Conservation (phyloP, 2,888 invertebrate genomes). For the Pheosia gnoma region DNA sequence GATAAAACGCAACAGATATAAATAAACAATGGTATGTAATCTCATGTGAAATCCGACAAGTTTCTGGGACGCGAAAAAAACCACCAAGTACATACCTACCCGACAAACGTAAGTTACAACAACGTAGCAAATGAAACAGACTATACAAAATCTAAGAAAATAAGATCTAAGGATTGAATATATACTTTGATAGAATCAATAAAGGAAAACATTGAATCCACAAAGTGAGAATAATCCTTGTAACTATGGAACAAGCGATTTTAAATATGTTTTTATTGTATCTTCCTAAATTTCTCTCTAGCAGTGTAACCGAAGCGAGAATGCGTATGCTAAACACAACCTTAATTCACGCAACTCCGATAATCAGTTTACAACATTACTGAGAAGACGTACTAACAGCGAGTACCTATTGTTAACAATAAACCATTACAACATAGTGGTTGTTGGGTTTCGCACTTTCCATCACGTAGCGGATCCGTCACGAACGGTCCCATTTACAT, state of each 20-base stretch:
- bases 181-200: no score
- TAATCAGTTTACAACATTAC: constrained; percentile 12
- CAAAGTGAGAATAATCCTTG: no score
- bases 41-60: constrained; percentile 40
- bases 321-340: not conserved
- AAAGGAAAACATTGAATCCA: no score
- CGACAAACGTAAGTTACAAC: not conserved
- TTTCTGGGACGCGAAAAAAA: constrained; percentile 21
- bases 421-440: constrained; percentile 29
- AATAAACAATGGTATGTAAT: constrained; percentile 37
- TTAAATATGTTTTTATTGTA: no score
- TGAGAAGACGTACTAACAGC: constrained; percentile 13
- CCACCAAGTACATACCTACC: not conserved
- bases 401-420: constrained; percentile 25
- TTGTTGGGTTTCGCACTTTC: constrained; percentile 47
- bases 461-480: constrained; percentile 46
- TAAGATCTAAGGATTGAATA: no score
- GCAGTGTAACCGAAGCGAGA: not conserved
- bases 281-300: not conserved
- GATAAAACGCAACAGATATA: constrained; percentile 19
- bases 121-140: not conserved
- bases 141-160: not conserved
- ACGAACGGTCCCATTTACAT: constrained; percentile 47
- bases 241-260: no score
- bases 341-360: not conserved